phyloP scores from a whole-genome alignment of 2,888 invertebrate species.

The Sinhomidia bicolor region DNA sequence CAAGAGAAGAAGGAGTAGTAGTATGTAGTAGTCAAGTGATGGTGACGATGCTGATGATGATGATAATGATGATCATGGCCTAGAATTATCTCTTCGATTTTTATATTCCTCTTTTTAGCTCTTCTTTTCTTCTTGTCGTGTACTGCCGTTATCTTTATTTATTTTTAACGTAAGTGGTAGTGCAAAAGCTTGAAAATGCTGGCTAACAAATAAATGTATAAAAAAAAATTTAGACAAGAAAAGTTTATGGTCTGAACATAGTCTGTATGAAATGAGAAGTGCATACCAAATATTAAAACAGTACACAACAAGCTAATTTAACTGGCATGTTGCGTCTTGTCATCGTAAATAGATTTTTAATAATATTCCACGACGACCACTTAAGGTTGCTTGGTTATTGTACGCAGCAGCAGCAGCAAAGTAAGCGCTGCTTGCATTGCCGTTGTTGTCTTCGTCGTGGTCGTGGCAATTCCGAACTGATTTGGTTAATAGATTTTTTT shows the following conservation, averaged over 20 bases:
- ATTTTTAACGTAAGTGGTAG: neutral
- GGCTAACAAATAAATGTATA: too few relatives aligned
- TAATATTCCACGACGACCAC: slow-evolving; percentile 2
- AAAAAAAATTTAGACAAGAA: neutral
- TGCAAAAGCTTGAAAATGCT: too few relatives aligned
- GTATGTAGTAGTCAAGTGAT: too few relatives aligned
- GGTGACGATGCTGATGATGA: neutral
- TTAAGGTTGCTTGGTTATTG: neutral
- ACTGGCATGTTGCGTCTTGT: neutral
- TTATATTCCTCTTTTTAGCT: slow-evolving; percentile 12
- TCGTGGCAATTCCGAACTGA: neutral
- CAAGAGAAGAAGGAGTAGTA: neutral
- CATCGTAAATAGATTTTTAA: neutral
- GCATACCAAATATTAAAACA: neutral
- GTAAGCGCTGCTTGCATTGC: neutral
- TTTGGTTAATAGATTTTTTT: slow-evolving; percentile 17
- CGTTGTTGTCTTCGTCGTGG: neutral
- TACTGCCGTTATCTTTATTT: neutral
- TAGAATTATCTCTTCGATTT: slow-evolving; percentile 57
- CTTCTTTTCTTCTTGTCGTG: neutral
- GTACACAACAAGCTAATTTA: neutral
- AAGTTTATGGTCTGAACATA: neutral
- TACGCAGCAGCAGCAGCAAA: too few relatives aligned
- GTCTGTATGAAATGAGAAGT: too few relatives aligned
- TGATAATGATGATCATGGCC: slow-evolving; percentile 54